These are phyloP conservation scores for Girardia tigrina DNA, from an alignment of 2,888 invertebrate species.

Conservation along the genomic window DNA sequence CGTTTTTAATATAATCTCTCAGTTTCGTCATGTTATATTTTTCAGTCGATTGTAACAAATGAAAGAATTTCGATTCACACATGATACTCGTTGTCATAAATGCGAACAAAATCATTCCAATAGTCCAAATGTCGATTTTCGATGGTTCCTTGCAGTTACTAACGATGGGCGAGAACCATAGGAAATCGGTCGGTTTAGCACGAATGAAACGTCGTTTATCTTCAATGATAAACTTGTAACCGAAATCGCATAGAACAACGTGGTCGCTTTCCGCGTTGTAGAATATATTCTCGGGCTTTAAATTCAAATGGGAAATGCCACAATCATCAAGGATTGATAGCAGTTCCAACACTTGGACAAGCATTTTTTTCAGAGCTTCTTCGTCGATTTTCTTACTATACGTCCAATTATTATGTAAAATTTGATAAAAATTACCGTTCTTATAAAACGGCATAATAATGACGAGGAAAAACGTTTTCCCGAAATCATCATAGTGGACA, in stretches of 20 bases:
- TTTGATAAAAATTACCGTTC: not conserved
- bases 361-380: slow-evolving; percentile 9
- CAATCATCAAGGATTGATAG: not conserved
- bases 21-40: not conserved
- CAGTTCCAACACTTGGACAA: not conserved
- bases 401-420: not conserved
- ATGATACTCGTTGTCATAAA: slow-evolving; percentile 6
- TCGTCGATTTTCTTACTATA: not conserved
- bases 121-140: slow-evolving; percentile 11
- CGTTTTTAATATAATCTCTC: not conserved
- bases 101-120: not conserved
- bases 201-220: slow-evolving; percentile 23
- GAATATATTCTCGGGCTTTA: not conserved
- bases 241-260: not conserved
- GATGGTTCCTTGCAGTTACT: not conserved
- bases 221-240: not conserved
- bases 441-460: not conserved
- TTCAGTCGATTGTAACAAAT: not conserved
- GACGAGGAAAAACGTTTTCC: not conserved
- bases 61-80: not conserved
- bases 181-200: not conserved
- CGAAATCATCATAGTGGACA: not conserved
- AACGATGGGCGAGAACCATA: not conserved
- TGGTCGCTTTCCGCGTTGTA: not conserved
- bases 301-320: slow-evolving; percentile 5